Evolutionary conservation across 2,888 invertebrate genomes (phyloP), one percentile per base, ranked within the genome.

Genomic region (Encarsia formosa): DNA sequence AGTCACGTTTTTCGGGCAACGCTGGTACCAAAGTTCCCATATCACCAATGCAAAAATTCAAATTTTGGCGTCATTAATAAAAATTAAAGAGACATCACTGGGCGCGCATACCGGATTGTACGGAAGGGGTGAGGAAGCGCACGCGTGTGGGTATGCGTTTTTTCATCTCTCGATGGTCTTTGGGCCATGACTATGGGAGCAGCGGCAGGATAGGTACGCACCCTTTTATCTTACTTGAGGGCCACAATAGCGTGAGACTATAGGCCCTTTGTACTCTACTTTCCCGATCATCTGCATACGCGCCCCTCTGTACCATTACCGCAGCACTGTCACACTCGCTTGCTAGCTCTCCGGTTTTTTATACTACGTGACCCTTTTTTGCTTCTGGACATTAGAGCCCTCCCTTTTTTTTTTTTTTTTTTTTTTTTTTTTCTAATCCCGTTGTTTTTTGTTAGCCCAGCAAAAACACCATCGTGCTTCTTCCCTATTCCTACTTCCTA

Each of bases 21-120:
- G n/a, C n/a, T n/a, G n/a, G 15, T 5, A 23, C 15, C 19, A 35
- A 38, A 52, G 70, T 73, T 73, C 73, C 73, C 73, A 73, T 73
- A 73, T 73, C 73, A 71, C 64, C 60, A 64, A 73, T 73, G 70
- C 73, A 72, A 65, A 73, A 71, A 73, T 73, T 73, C 70, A 73
- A 72, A 73, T 73, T 67, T 63, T 54, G 54, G 51, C 52, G 71
- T 73, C 73, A 73, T 73, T 73, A 73, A 73, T 73, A 73, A 73
- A 73, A 73, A 73, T 73, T 73, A 73, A 73, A 73, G 73, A 73
- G 73, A 73, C 73, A 73, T 72, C 72, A 69, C 63, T 61, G 61
- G 61, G 62, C 62, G 58, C 54, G 54, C 41, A n/a, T n/a, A n/a
- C n/a, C n/a, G n/a, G n/a, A n/a, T n/a, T n/a, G n/a, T n/a, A n/a